A percentile compares a stretch with the other conserved stretches of the same genome.
These are phyloP conservation scores for Unio delphinus DNA, from an alignment of 2,888 invertebrate genomes.

Conservation along the genomic window DNA sequence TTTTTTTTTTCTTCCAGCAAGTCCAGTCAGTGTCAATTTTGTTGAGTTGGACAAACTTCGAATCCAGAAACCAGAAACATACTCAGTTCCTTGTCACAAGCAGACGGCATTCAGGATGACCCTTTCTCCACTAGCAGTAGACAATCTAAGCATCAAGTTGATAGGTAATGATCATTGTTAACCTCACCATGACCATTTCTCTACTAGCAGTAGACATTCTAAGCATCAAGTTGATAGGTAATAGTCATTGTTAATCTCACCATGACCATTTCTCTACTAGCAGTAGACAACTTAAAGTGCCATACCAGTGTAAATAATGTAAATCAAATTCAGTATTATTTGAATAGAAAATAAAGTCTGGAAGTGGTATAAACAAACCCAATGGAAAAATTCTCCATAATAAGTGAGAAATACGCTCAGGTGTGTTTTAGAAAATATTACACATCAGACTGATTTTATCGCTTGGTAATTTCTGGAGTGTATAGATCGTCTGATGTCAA, in stretches of 20 bases:
- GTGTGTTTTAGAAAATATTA: too few species aligned
- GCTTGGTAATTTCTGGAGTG: too few species aligned
- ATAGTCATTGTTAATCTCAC: background rate
- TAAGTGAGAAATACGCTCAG: too few species aligned
- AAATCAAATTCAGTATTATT: too few species aligned
- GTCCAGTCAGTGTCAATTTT: conserved; percentile 63
- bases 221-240: conserved; percentile 75
- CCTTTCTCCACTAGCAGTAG: conserved; percentile 77
- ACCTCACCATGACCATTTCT: conserved; percentile 82
- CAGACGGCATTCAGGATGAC: conserved; percentile 90
- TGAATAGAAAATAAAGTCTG: too few species aligned
- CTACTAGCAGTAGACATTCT: conserved; percentile 68
- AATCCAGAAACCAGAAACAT: conserved; percentile 34
- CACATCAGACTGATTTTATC: too few species aligned
- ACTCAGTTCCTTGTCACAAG: conserved; percentile 89
- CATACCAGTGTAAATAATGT: too few species aligned
- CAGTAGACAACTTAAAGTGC: too few species aligned
- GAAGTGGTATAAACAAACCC: too few species aligned
- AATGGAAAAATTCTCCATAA: too few species aligned
- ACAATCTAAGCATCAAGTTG: conserved; percentile 72
- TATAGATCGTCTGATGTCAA: too few species aligned
- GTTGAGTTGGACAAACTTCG: conserved; percentile 69
- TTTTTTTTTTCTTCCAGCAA: conserved; percentile 46
- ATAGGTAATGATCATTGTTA: conserved; percentile 71
- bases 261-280: too few species aligned